A percentile compares a stretch with the other conserved stretches of the same genome.
These are phyloP conservation scores for Cataglyphis rosenhaueri DNA, from an alignment of 2,888 invertebrate species.

Conservation along the genomic window DNA sequence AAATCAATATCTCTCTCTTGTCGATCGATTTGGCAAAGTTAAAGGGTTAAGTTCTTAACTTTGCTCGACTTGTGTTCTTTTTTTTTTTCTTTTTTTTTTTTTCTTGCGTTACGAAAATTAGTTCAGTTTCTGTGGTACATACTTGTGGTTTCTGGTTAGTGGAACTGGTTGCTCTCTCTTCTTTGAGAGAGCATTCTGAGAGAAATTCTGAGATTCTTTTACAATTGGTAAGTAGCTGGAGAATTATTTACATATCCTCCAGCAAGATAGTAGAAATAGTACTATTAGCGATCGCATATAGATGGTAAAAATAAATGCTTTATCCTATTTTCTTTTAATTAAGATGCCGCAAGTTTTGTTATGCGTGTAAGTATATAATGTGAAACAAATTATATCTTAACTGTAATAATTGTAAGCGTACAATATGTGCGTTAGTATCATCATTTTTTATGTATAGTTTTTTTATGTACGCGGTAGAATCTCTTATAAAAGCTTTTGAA, in stretches of 20 bases:
- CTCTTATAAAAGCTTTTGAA: neutral
- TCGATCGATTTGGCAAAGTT: constrained; percentile 64
- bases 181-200: constrained; percentile 28
- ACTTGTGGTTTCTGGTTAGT: constrained; percentile 61
- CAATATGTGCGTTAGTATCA: neutral
- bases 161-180: constrained; percentile 56
- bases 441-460: neutral
- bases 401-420: neutral
- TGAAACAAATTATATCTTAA: constrained; percentile 24
- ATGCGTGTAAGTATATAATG: constrained; percentile 44
- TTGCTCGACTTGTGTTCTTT: constrained; percentile 46
- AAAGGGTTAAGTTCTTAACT: constrained; percentile 56
- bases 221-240: constrained; percentile 73
- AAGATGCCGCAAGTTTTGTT: constrained; percentile 28
- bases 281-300: constrained; percentile 14
- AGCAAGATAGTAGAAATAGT: constrained; percentile 53
- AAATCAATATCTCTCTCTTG: neutral
- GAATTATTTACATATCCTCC: constrained; percentile 53
- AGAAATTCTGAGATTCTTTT: constrained; percentile 49
- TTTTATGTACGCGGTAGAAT: constrained; percentile 9
- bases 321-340: neutral
- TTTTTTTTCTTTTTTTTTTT: neutral
- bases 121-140: constrained; percentile 59
- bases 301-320: neutral
- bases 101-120: constrained; percentile 1